phyloP scores from a whole-genome alignment of 2,113 vertebrate genomes.

The Asarcornis scutulata region DNA sequence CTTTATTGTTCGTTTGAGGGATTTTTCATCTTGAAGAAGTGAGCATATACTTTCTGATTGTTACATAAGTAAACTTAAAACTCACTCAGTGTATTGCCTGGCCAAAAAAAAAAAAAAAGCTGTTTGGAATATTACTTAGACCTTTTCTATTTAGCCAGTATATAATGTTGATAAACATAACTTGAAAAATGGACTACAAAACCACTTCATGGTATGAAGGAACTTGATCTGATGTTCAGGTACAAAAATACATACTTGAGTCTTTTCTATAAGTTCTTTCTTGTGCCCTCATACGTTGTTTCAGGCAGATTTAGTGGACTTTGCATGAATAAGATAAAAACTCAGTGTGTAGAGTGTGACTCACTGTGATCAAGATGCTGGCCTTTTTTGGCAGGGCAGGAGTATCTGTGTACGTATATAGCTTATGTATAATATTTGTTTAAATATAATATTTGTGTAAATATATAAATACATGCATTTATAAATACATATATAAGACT shows the following conservation, averaged over 20 bases:
- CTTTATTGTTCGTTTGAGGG: background rate
- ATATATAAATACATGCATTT: background rate
- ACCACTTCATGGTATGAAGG: background rate
- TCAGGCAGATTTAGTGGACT: background rate
- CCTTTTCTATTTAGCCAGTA: background rate
- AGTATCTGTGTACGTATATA: too few relatives aligned
- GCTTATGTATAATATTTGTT: background rate
- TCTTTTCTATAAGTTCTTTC: background rate
- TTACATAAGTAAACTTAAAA: background rate
- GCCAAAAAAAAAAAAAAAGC: background rate
- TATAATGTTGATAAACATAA: background rate
- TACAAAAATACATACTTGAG: background rate
- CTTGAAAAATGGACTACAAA: background rate
- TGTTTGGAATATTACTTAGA: background rate
- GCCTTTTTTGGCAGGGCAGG: background rate
- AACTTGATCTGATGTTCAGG: background rate
- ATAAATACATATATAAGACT: background rate
- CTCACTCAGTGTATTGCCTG: background rate
- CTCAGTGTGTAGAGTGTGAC: rapidly evolving
- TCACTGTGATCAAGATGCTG: background rate
- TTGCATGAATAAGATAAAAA: background rate
- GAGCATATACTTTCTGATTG: background rate
- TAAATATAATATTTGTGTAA: too few relatives aligned
- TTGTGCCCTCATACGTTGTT: background rate
- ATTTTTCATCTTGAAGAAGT: background rate